Conservation (phyloP, 2,888 invertebrate species). For the Zhuqinia jingwanae region DNA sequence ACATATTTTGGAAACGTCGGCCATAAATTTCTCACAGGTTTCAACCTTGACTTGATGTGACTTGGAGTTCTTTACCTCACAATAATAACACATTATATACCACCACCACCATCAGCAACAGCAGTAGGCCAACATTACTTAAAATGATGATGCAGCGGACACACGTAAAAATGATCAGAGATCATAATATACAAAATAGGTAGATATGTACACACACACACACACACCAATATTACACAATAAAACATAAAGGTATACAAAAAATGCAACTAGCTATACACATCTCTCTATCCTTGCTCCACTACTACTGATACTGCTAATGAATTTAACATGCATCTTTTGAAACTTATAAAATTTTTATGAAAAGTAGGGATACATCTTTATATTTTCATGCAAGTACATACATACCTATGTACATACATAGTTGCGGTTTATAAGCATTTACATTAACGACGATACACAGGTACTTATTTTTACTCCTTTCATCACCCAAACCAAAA, state of each 20-base stretch:
- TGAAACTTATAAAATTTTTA: too few relatives aligned
- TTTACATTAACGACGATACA: too few relatives aligned
- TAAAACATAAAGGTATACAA: neutral
- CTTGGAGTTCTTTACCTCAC: constrained; percentile 67
- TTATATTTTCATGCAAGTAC: neutral
- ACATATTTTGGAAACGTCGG: constrained; percentile 62
- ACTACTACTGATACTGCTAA: too few relatives aligned
- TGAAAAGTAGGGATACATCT: neutral
- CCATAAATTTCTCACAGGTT: constrained; percentile 66
- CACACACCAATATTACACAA: neutral
- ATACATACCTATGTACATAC: too few relatives aligned
- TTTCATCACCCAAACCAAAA: constrained; percentile 30
- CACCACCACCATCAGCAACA: too few relatives aligned
- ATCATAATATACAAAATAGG: neutral
- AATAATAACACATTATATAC: constrained; percentile 58
- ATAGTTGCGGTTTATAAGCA: too few relatives aligned
- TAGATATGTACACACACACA: neutral
- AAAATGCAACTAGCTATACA: neutral
- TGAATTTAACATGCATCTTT: too few relatives aligned
- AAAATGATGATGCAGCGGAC: too few relatives aligned
- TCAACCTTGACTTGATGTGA: constrained; percentile 68
- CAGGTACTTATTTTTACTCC: neutral
- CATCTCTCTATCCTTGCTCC: neutral
- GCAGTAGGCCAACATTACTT: constrained; percentile 57
- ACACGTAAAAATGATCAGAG: constrained; percentile 30